Percentiles rank a stretch among this genome's conserved stretches.
Conservation (phyloP, 2,797 vertebrate species). For the Sebastes nivosus region DNA sequence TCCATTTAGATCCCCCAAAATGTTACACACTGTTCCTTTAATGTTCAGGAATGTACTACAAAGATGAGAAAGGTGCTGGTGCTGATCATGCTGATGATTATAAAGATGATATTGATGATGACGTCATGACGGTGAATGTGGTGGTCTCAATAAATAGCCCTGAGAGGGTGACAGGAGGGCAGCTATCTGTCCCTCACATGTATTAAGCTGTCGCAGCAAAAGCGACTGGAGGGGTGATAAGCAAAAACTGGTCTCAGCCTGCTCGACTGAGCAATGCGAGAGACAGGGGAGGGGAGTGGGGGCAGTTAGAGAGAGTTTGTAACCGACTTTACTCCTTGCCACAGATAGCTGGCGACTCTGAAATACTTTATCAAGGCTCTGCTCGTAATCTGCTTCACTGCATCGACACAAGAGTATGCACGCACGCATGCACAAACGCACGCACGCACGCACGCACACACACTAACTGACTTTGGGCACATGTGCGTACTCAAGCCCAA, state of each 20-base stretch:
- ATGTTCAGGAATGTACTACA: neutral
- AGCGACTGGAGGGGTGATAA: conserved; percentile 39
- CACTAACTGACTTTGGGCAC: neutral
- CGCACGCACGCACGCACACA: neutral
- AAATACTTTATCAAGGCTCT: conserved; percentile 42
- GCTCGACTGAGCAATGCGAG: conserved; percentile 17
- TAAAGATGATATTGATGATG: neutral
- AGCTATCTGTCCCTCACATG: conserved; percentile 15
- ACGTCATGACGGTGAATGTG: neutral
- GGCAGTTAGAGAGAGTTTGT: neutral
- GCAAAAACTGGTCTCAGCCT: conserved; percentile 67
- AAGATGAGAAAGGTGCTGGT: neutral
- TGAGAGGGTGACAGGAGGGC: neutral
- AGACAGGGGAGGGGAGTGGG: neutral
- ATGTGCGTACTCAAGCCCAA: neutral
- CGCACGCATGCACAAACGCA: neutral
- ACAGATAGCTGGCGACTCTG: conserved; percentile 31
- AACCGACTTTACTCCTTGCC: conserved; percentile 11
- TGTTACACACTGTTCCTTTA: too few species aligned
- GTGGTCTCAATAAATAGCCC: neutral
- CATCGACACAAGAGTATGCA: neutral
- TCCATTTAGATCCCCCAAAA: too few species aligned
- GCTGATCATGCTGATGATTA: neutral
- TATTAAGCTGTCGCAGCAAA: conserved; percentile 27
- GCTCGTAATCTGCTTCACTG: conserved; percentile 16